Evolutionary conservation across 1,140 invertebrate species (phyloP), one percentile per base, ranked within the genome.

Genomic region (Solenopsis invicta): DNA sequence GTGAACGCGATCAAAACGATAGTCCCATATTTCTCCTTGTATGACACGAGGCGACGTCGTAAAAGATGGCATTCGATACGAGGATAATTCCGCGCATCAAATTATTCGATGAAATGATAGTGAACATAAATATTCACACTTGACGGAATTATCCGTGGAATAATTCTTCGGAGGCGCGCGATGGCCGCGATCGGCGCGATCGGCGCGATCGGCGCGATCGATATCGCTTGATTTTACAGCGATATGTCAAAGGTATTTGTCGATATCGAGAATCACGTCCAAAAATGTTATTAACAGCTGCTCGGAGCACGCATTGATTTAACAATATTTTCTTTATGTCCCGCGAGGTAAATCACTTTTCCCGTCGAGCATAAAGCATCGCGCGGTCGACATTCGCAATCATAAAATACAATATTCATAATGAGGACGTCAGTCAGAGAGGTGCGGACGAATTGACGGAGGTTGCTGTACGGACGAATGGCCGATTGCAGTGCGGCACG

Each of bases 331-430:
- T 84, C 80, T 84, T 84, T 75, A 77, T 90, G 77, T 88, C 71
- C 24, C 29, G 29, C 52, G 61, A 52, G 66, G 48, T 86, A 78
- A 85, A 81, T 86, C 80, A 84, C 76, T 64, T 66, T 69, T 88
- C 75, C 71, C 84, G 87, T 78, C 71, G 56, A 62, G 50, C 77
- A 72, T 84, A 88, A 67, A 72, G 64, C 21, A 45, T 67, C 41
- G 72, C 64, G 82, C 34, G 75, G 66, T 64, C 56, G 61, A 64
- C 74, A 67, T 81, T 69, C 72, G 77, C 67, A 85, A 92, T 92
- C 85, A 91, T 93, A 92, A 93, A 92, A 92, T 92, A 88, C 87
- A 92, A 92, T 92, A 93, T 92, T 91, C 87, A 88, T 93, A 93
- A 93, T 92, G 91, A 92, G 92, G 64, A 86, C 76, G 85, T 87